A percentile compares a stretch with the other conserved stretches of the same genome.
phyloP scores from a whole-genome alignment of 2,797 vertebrate genomes.

The Ibycter americanus region DNA sequence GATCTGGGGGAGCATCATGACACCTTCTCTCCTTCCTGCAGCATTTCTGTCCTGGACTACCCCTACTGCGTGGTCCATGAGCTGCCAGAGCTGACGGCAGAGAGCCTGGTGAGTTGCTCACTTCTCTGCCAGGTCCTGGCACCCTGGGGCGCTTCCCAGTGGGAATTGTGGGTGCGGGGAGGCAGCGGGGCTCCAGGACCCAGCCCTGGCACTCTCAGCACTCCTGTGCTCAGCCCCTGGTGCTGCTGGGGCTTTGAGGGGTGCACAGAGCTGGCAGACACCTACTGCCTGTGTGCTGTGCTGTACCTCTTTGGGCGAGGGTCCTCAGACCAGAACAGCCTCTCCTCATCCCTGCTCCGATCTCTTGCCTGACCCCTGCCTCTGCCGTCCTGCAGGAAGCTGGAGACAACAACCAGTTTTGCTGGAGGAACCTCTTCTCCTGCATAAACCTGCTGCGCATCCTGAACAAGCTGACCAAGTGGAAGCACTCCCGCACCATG shows the following conservation, averaged over 20 bases:
- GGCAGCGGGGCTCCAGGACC: neutral
- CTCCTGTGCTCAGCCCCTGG: neutral
- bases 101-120: constrained; percentile 87
- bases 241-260: neutral
- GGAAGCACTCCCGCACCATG: constrained; percentile 99
- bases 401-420: constrained; percentile 97
- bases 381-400: constrained; percentile 84
- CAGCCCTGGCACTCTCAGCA: neutral
- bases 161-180: neutral
- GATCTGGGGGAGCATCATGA: neutral
- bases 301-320: neutral
- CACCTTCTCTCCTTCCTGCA: constrained; percentile 40
- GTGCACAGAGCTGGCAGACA: neutral
- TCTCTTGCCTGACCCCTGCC: neutral
- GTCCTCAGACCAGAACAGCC: neutral
- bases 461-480: constrained; percentile 97
- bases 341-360: fast-evolving
- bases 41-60: constrained; percentile 96
- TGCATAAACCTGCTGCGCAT: constrained; percentile 97
- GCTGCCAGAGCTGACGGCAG: constrained; percentile 94
- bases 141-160: fast-evolving
- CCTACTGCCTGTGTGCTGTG: neutral
- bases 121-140: neutral
- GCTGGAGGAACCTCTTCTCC: constrained; percentile 98
- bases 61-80: constrained; percentile 93